phyloP scores from a whole-genome alignment of 1,140 invertebrate species.

The Drosophila aff. region DNA sequence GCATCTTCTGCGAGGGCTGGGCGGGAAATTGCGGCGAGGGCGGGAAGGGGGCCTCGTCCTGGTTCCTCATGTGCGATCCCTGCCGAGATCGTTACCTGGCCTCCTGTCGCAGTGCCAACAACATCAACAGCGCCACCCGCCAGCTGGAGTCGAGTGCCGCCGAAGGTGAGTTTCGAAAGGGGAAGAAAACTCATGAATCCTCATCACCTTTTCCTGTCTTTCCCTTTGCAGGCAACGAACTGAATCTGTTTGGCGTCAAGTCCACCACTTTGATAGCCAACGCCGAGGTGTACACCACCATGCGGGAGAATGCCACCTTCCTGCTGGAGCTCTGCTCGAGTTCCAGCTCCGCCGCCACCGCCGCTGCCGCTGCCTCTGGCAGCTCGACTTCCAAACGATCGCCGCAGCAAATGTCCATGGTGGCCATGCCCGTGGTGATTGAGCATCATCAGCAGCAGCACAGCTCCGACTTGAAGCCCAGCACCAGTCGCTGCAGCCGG shows the following conservation, averaged over 20 bases:
- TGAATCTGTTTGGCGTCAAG: constrained; percentile 82
- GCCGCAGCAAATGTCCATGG: constrained; percentile 84
- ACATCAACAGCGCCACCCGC: constrained; percentile 64
- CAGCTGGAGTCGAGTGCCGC: constrained; percentile 44
- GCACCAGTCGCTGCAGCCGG: constrained; percentile 81
- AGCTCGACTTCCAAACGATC: constrained; percentile 73
- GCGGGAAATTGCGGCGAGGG: constrained; percentile 95
- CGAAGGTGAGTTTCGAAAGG: constrained; percentile 23
- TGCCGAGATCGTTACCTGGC: constrained; percentile 94
- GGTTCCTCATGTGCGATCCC: constrained; percentile 96
- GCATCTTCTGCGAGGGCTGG: constrained; percentile 94
- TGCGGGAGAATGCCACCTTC: constrained; percentile 98
- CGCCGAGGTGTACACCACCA: constrained; percentile 85
- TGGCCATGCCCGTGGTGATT: constrained; percentile 87
- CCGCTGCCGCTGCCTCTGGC: not conserved
- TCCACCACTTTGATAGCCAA: constrained; percentile 79
- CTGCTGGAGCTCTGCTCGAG: constrained; percentile 91
- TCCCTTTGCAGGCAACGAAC: constrained; percentile 55
- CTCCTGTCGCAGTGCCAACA: constrained; percentile 85
- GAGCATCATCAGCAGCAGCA: constrained; percentile 87
- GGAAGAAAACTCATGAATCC: too few species aligned
- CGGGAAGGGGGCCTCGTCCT: constrained; percentile 92
- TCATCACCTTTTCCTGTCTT: too few species aligned
- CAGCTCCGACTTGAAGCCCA: constrained; percentile 74
- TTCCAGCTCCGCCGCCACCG: constrained; percentile 29